A percentile compares a stretch with the other conserved stretches of the same genome.
Conservation (phyloP, 2,797 vertebrate species). For the Zenarchopterus dispar region DNA sequence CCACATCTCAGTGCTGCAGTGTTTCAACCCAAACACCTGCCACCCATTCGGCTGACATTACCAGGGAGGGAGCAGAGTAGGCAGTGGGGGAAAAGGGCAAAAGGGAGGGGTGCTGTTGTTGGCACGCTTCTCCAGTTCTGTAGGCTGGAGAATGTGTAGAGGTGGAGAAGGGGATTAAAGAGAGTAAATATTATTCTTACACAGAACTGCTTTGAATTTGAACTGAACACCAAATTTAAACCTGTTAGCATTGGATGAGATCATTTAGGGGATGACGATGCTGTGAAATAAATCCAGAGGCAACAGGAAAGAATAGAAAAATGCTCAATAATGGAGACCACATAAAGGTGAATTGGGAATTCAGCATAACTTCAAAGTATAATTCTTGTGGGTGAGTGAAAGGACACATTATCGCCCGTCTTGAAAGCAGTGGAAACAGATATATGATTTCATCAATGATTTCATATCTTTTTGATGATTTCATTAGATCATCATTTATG, state of each 20-base stretch:
- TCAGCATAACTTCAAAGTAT: neutral
- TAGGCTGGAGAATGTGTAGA: slow-evolving; percentile 62
- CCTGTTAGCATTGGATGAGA: slow-evolving; percentile 52
- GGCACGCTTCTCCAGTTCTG: slow-evolving; percentile 56
- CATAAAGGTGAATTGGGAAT: neutral
- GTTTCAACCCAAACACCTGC: slow-evolving; percentile 55
- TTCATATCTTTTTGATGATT: too few species aligned
- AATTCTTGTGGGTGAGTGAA: too few species aligned
- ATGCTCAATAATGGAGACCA: neutral
- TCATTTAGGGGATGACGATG: slow-evolving; percentile 51
- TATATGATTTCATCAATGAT: too few species aligned
- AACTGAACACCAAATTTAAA: slow-evolving; percentile 44
- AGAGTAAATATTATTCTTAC: slow-evolving; percentile 74
- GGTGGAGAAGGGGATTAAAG: slow-evolving; percentile 64
- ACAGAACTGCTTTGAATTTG: slow-evolving; percentile 59
- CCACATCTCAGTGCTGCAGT: neutral
- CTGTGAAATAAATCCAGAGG: slow-evolving; percentile 25
- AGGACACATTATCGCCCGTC: too few species aligned
- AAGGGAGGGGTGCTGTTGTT: slow-evolving; percentile 69
- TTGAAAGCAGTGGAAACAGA: too few species aligned
- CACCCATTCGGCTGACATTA: slow-evolving; percentile 26
- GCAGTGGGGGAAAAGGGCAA: slow-evolving; percentile 19
- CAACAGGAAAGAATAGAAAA: slow-evolving; percentile 20
- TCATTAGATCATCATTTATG: too few species aligned
- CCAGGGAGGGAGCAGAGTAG: slow-evolving; percentile 21